These are phyloP conservation scores for Minunthozetes semirufus DNA, from an alignment of 2,888 invertebrate species.

Conservation along the genomic window DNA sequence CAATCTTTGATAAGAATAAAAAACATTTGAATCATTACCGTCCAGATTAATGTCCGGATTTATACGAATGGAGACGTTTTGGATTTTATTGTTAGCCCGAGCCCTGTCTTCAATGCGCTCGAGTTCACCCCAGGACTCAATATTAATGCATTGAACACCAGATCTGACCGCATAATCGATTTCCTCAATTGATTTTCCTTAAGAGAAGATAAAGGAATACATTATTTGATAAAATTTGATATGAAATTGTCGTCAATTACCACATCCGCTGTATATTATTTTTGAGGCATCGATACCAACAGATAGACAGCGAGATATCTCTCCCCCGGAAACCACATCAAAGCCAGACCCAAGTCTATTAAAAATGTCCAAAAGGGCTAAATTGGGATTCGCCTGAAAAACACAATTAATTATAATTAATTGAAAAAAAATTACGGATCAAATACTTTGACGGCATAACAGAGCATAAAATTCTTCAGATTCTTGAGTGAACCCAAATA, in stretches of 20 bases:
- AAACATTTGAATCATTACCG: constrained; percentile 10
- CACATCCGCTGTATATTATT: constrained; percentile 50
- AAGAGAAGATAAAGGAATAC: background rate
- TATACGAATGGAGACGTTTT: constrained; percentile 47
- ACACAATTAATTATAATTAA: background rate
- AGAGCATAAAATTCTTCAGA: constrained; percentile 34
- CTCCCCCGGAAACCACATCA: constrained; percentile 48
- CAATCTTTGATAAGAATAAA: background rate
- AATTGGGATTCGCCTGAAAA: constrained; percentile 49
- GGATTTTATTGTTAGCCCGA: constrained; percentile 40
- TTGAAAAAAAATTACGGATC: background rate
- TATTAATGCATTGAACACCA: constrained; percentile 46
- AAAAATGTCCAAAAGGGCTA: constrained; percentile 45
- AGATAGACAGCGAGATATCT: constrained; percentile 47
- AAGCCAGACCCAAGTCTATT: constrained; percentile 43
- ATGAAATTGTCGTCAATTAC: constrained; percentile 43
- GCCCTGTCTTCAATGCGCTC: constrained; percentile 45
- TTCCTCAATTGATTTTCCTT: constrained; percentile 44
- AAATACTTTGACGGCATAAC: constrained; percentile 32
- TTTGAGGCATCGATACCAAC: constrained; percentile 46
- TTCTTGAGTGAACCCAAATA: constrained; percentile 31
- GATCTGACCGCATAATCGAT: constrained; percentile 47
- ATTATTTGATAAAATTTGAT: too few species aligned
- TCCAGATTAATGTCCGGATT: constrained; percentile 46
- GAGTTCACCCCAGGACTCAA: constrained; percentile 50